phyloP scores from a whole-genome alignment of 2,888 invertebrate genomes.

The Acleris cristana region DNA sequence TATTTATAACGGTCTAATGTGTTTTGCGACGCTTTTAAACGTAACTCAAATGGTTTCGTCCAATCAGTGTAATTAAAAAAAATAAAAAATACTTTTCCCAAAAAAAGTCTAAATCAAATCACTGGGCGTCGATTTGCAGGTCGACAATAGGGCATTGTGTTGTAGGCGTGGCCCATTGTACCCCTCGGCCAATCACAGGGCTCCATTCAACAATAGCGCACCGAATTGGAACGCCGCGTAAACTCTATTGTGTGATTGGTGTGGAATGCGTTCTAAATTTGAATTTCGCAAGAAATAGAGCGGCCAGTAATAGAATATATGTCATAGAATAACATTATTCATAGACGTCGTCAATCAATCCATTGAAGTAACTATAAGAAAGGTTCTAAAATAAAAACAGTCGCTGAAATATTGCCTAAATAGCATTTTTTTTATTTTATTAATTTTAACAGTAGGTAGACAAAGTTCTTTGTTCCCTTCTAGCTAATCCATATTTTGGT shows the following conservation, averaged over 20 bases:
- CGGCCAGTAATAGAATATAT: constrained; percentile 43
- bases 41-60: constrained; percentile 18
- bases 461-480: no score
- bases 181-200: constrained; percentile 69
- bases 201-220: constrained; percentile 77
- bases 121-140: constrained; percentile 65
- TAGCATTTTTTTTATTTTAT: no score
- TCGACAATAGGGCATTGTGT: constrained; percentile 81
- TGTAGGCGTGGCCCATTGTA: constrained; percentile 80
- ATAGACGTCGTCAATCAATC: constrained; percentile 26
- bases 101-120: constrained; percentile 41
- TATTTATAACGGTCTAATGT: constrained; percentile 33
- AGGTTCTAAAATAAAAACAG: no score
- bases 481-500: no score
- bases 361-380: no score
- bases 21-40: constrained; percentile 34
- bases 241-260: constrained; percentile 76
- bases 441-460: no score
- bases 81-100: constrained; percentile 10
- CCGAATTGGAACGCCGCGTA: constrained; percentile 76
- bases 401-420: no score
- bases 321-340: constrained; percentile 14
- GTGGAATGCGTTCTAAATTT: constrained; percentile 56
- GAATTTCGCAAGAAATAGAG: constrained; percentile 50
- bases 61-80: constrained; percentile 15